Conservation (phyloP, 35 echinoderm and acorn worm genomes). For the Heliocidaris erythrogramma region DNA sequence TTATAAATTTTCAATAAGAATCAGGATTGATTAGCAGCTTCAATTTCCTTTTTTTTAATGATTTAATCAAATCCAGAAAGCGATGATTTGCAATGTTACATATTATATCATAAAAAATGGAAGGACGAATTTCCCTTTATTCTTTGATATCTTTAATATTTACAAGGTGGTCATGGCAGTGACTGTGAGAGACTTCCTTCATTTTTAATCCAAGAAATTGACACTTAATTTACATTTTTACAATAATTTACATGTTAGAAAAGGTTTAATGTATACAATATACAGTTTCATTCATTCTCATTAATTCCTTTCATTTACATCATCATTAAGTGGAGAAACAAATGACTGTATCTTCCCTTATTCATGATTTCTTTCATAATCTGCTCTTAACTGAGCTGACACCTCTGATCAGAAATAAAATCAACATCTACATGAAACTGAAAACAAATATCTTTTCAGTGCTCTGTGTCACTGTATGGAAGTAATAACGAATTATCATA, state of each 20-base stretch:
- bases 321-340: not conserved
- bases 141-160: not conserved
- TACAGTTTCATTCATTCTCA: not conserved
- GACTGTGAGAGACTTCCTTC: slow-evolving; percentile 23
- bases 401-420: not conserved
- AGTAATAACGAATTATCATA: not conserved
- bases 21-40: not conserved
- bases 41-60: not conserved
- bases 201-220: not conserved
- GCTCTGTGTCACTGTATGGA: not conserved
- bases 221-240: slow-evolving; percentile 23
- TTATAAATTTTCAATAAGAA: not conserved
- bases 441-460: not conserved
- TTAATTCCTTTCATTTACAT: not conserved
- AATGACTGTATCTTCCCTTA: not conserved
- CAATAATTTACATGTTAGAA: slow-evolving; percentile 26
- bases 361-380: not conserved
- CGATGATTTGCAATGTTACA: not conserved
- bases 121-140: not conserved
- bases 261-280: not conserved
- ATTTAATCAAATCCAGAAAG: not conserved
- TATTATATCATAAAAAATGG: not conserved
- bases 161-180: slow-evolving; percentile 25
- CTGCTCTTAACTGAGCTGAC: not conserved
- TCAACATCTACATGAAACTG: not conserved